Base-by-base conservation (phyloP, 2,888 invertebrate species). In the Tipula vernalis region DNA sequence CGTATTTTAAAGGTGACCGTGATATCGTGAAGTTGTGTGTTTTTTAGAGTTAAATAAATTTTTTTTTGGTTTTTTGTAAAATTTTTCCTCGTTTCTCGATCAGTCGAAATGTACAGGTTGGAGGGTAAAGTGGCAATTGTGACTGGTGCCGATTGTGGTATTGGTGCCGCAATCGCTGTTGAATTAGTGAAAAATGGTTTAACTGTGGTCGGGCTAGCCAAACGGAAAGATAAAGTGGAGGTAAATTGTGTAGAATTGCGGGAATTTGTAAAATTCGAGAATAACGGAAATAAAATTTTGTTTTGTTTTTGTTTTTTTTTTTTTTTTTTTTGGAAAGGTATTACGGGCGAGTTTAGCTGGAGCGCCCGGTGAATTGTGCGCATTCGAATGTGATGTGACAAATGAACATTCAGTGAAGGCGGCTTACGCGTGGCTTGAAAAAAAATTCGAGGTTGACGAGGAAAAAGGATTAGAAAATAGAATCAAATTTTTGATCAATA, bases 311-410 rank as follows among this genome's bases (percentile, higher is more conserved):
- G 2, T 28, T 28, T 57, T 57, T 47, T 10, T 47, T 8, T 12
- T 47, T 47, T 47, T 51, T 13, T 51, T 57, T 15, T 57, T 57
- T 57, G 6, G 13, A 10, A 39, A 89, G 89, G 88, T 88, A 83
- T 88, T 89, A 5, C 88, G 89, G 5, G 87, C 88, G 0, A 88
- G 87, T 87, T 88, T 89, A 15, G 88, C 89, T 85, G 89, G 89
- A 13, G 89, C 89, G 0, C 89, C 89, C 71, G 89, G 89, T 36
- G 89, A 89, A 86, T 88, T 89, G 2, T 89, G 89, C 86, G 89
- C 89, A 28, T 89, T 89, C 36, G 89, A 89, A 88, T 89, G 89
- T 87, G 89, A 89, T 87, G 89, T 89, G n/a, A 89, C 89, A 18
- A 88, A 88, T 83, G 89, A 89, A 87, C 87, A 87, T 5, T 89